Percentiles rank a stretch among this genome's conserved stretches.
Evolutionary conservation across 2,113 vertebrate genomes (phyloP).

Genomic region (Thomomys bottae): DNA sequence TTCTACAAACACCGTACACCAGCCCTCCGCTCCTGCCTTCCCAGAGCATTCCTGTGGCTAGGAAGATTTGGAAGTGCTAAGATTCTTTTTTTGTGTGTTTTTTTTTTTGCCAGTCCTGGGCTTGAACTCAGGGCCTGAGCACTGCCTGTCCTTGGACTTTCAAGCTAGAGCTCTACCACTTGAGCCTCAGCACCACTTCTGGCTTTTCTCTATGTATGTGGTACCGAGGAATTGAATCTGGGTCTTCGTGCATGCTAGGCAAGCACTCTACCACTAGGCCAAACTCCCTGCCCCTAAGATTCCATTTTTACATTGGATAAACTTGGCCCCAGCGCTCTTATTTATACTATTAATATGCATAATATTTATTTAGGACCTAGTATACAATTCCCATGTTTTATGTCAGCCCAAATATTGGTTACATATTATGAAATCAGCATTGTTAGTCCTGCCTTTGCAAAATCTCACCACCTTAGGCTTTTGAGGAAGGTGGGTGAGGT

Average conservation of each 20-base stretch:
- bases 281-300: no score
- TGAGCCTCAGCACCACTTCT: no score
- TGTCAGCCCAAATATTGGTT: neutral
- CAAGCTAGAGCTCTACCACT: no score
- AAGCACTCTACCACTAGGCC: no score
- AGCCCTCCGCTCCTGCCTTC: accelerated
- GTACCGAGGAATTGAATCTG: no score
- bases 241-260: no score
- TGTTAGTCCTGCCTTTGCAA: neutral
- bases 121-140: no score
- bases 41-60: accelerated
- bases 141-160: no score
- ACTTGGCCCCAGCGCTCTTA: neutral
- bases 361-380: neutral
- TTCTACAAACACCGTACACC: accelerated
- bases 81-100: neutral
- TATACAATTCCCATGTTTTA: neutral
- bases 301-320: neutral
- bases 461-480: accelerated
- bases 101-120: no score
- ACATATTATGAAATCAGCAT: neutral
- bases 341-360: neutral
- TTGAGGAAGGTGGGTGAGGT: neutral
- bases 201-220: no score
- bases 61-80: neutral